phyloP scores from a whole-genome alignment of 2,797 vertebrate genomes.

The Margarornis squamiger region DNA sequence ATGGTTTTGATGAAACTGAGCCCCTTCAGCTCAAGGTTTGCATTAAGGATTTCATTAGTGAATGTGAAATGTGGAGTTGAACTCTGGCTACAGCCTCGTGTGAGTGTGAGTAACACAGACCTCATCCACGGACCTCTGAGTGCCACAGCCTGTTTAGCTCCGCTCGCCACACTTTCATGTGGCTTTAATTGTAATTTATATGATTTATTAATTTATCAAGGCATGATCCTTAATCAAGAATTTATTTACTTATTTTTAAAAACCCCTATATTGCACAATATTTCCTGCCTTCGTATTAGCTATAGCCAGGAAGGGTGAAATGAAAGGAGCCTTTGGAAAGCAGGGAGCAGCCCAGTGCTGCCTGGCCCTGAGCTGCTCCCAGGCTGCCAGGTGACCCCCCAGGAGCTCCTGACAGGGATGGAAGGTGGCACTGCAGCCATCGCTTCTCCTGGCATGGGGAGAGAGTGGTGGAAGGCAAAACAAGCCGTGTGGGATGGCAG shows the following conservation, averaged over 20 bases:
- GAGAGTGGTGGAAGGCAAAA: not conserved
- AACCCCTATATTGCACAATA: not conserved
- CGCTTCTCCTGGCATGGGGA: not conserved
- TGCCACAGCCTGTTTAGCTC: not conserved
- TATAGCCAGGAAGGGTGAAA: not conserved
- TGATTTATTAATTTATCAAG: not conserved
- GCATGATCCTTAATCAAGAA: not conserved
- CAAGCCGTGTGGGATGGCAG: not conserved
- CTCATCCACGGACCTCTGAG: not conserved
- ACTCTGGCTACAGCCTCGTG: not conserved
- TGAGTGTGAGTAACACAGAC: not conserved
- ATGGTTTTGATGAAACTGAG: constrained; percentile 3
- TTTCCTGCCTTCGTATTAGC: fast-evolving
- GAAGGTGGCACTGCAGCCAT: not conserved
- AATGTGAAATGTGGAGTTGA: not conserved
- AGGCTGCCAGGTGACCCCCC: not conserved
- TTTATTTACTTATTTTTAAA: not conserved
- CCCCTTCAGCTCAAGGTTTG: not conserved
- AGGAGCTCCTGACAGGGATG: not conserved
- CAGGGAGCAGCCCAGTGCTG: not conserved
- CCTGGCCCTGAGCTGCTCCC: not conserved
- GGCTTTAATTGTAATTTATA: not conserved
- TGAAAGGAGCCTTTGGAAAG: not conserved
- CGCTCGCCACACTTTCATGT: not conserved
- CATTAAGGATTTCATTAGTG: not conserved